Conservation (phyloP, 2,888 invertebrate species). For the Amblyjoppa fuscipennis region DNA sequence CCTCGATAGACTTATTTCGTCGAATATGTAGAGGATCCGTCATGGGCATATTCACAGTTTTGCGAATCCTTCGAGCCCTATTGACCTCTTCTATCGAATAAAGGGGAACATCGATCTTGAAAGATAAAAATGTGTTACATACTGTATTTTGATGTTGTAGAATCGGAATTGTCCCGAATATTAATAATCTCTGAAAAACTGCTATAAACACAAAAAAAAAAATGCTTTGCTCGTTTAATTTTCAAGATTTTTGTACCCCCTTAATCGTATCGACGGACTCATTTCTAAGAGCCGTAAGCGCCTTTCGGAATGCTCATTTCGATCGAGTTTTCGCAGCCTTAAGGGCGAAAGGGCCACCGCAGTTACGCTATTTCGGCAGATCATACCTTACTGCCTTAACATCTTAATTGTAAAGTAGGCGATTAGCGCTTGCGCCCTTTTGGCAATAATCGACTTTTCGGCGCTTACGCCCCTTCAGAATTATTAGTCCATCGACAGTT, state of each 20-base stretch:
- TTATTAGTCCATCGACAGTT: slow-evolving; percentile 38
- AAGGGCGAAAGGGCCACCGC: neutral
- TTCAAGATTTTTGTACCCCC: neutral
- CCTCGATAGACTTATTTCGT: neutral
- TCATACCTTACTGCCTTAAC: neutral
- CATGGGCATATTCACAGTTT: slow-evolving; percentile 74
- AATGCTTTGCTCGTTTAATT: neutral
- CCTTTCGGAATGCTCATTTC: neutral
- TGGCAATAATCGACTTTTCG: neutral
- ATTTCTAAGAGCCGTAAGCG: neutral
- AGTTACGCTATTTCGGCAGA: neutral
- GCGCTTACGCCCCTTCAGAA: neutral
- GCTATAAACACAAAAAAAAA: neutral
- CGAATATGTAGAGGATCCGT: slow-evolving; percentile 44
- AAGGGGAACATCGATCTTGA: neutral
- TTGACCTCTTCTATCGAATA: slow-evolving; percentile 57
- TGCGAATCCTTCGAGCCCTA: slow-evolving; percentile 72
- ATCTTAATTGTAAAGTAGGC: neutral
- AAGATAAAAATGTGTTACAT: neutral
- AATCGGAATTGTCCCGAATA: neutral
- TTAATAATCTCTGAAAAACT: neutral
- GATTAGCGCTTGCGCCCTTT: neutral
- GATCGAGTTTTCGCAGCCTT: neutral
- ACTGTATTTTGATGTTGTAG: neutral
- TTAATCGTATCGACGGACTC: neutral